Evolutionary conservation across 2,797 vertebrate species (phyloP), one percentile per base, ranked within the genome.

Genomic region (Tenualosa ilisha): DNA sequence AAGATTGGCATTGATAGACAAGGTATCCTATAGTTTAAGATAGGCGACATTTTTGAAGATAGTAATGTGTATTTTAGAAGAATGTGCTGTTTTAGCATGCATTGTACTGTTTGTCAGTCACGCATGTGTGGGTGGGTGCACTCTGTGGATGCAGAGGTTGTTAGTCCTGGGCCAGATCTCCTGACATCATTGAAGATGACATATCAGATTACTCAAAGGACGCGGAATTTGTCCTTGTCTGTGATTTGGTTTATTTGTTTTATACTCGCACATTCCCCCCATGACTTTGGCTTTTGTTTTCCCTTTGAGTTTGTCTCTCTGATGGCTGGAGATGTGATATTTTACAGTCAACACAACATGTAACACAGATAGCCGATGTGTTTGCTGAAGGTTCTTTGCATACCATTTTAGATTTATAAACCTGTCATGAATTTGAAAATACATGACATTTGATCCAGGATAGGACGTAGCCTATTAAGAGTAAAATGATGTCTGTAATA

Each of bases 201-300:
- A 91, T 96, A 96, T 98, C 94, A 88, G 92, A 94, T 99, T 97
- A 97, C 97, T 91, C 90, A 93, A 93, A 96, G 96, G 95, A 94
- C 93, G 93, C 91, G 89, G 89, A 94, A 95, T 97, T 97, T 96
- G 97, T 96, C 97, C 97, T 98, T 98, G 96, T 92, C 92, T 90
- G 75, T 92, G 92, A 92, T 93, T 92, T 93, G 90, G 89, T 90
- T 91, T 89, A 92, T 89, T 92, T 92, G 91, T 92, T 91, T 90
- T 90, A 89, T 89, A 84, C n/a, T 65, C 59, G 24, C 37, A 83
- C 82, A 59, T n/a, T 63, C n/a, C 37, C 37, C 49, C 65, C 59
- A n/a, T 65, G 53, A 65, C 20, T 8, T 75, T 31, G 9, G 11
- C 8, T 26, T 43, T 43, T 24, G 22, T 11, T 40, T 61, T n/a